A percentile compares a stretch with the other conserved stretches of the same genome.
Conservation (phyloP, 2,113 vertebrate species). For the Pampusana beccarii region DNA sequence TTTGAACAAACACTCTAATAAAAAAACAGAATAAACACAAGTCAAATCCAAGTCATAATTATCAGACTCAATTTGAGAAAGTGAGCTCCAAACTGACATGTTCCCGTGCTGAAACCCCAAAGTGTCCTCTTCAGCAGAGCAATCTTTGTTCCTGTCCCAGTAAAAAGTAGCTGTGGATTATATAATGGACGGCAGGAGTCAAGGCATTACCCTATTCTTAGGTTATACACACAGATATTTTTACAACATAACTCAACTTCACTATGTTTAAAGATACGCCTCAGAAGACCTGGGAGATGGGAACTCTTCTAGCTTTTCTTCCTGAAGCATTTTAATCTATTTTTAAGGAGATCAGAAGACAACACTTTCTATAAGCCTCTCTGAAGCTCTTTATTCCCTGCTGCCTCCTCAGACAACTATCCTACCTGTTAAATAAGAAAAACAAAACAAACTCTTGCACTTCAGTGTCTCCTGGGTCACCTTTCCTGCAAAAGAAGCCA, state of each 20-base stretch:
- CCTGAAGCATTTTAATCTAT: neutral
- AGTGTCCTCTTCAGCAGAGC: neutral
- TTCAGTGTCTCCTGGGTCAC: neutral
- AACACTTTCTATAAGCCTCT: neutral
- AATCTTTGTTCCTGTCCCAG: neutral
- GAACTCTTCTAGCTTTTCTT: neutral
- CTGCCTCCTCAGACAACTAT: neutral
- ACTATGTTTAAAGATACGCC: neutral
- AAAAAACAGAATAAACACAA: neutral
- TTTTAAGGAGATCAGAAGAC: slow-evolving; percentile 2
- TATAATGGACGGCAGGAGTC: neutral
- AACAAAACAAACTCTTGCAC: neutral
- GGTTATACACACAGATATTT: neutral
- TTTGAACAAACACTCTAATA: neutral
- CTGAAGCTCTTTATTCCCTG: neutral
- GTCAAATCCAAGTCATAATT: neutral
- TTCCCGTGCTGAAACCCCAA: neutral
- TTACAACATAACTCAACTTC: neutral
- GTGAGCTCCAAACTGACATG: neutral
- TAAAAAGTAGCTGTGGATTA: neutral
- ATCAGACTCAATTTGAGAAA: neutral
- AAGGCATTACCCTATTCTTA: neutral
- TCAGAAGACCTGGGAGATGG: neutral
- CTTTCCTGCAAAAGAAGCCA: neutral
- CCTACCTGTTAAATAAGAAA: neutral